Percentiles rank a stretch among this genome's conserved stretches.
Conservation (phyloP, 1,140 invertebrate genomes). For the Acromyrmex echinatior region DNA sequence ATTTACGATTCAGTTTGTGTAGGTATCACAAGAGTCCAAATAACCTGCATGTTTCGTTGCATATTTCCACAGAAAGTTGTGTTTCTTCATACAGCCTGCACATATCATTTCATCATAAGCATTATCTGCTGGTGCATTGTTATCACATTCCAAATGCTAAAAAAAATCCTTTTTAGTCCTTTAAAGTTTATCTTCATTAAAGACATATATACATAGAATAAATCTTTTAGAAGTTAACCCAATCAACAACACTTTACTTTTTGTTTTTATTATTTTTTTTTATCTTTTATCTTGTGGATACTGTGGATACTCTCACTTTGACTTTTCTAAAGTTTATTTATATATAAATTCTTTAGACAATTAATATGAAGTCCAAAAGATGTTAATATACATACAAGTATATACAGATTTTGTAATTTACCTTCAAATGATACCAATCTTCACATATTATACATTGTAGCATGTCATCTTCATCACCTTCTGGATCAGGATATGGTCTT, state of each 20-base stretch:
- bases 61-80: conserved; percentile 93
- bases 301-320: too few relatives aligned
- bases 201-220: not conserved
- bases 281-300: too few relatives aligned
- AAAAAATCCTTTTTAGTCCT: conserved; percentile 35
- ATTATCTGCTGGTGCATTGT: conserved; percentile 88
- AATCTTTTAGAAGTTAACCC: too few relatives aligned
- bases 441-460: conserved; percentile 98
- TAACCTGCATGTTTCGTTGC: conserved; percentile 83
- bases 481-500: conserved; percentile 98
- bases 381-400: not conserved
- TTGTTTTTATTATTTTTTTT: too few relatives aligned
- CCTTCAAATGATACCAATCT: conserved; percentile 97
- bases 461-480: conserved; percentile 95
- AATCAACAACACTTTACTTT: too few relatives aligned
- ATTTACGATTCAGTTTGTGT: not conserved
- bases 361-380: too few relatives aligned
- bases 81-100: conserved; percentile 90
- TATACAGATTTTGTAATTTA: conserved; percentile 70
- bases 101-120: conserved; percentile 94
- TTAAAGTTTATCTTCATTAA: conserved; percentile 21
- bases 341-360: too few relatives aligned
- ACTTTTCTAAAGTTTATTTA: too few relatives aligned
- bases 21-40: not conserved
- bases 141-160: conserved; percentile 90